Evolutionary conservation across 2,113 vertebrate genomes (phyloP), one percentile per base, ranked within the genome.

Genomic region (Aythya baeri): DNA sequence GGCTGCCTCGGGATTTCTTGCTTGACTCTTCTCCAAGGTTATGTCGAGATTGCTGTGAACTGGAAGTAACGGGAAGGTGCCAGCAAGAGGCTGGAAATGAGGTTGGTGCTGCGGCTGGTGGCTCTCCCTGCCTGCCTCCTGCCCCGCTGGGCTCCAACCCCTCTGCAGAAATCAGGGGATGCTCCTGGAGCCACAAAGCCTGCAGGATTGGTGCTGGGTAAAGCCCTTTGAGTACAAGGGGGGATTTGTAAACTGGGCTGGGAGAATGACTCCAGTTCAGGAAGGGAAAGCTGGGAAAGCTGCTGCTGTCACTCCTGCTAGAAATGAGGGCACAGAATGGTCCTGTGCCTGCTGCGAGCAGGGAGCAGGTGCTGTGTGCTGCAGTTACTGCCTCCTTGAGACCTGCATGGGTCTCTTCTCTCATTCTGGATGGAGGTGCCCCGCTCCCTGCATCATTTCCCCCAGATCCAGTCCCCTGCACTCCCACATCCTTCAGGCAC

Each of bases 281-380:
- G 75, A 62, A 88, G 49, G 71, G 43, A 79, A 59, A 17, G 54
- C 1, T 5, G 11, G 71, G 43, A 79, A 59, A 17, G 58, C 0
- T 5, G 11, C 2, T 6, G 8, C 1, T 59, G 20, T 43, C 4
- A 0, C 46, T 38, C 46, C 58, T 0, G 0, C 41, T 27, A 21
- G 43, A 50, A 23, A 32, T 16, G 6, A 63, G 43, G 36, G 9
- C 22, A 27, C 8, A 29, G 41, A 61, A 43, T 0, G 0, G 34
- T 22, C 26, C 26, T 3, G 0, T 12, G 12, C 46, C 36, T 61
- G 6, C 71, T 6, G 2, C 1, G 52, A 75, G 61, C 50, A 18
- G 34, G 23, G 62, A 38, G 38, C 66, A 17, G 66, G 38, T 1
- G 4, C 8, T 36, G 17, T 29, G 68, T 26, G n/a, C 26, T 67